Percentiles rank a stretch among this genome's conserved stretches.
phyloP scores from a whole-genome alignment of 37 sponge, comb jelly and placozoan species.

The Beroe forskalii region DNA sequence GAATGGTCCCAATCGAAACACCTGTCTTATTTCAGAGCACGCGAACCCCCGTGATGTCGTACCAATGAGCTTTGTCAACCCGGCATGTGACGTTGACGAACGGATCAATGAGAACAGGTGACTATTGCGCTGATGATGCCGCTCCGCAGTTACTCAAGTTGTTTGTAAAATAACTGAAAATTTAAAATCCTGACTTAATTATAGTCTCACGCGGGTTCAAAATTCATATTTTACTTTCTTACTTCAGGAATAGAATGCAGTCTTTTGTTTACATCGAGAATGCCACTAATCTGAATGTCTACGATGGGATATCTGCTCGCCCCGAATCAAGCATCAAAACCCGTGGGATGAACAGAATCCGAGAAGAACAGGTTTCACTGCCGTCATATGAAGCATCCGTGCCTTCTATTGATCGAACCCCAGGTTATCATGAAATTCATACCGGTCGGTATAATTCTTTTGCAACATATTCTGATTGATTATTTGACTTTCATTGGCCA shows the following conservation, averaged over 20 bases:
- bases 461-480: background rate
- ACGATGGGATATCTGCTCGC: background rate
- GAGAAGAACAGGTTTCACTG: background rate
- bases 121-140: too few relatives aligned
- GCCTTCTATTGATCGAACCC: background rate
- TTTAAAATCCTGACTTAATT: too few relatives aligned
- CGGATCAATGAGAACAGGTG: background rate
- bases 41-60: background rate
- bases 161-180: too few relatives aligned
- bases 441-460: background rate
- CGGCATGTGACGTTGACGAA: background rate
- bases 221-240: too few relatives aligned
- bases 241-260: conserved; percentile 21
- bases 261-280: conserved; percentile 7
- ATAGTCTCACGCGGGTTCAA: too few relatives aligned
- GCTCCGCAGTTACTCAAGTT: too few relatives aligned
- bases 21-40: too few relatives aligned
- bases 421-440: conserved; percentile 1
- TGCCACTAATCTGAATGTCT: background rate
- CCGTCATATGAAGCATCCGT: background rate
- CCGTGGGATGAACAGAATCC: background rate
- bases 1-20: too few relatives aligned
- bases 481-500: background rate
- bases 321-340: background rate
- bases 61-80: background rate